phyloP scores from a whole-genome alignment of 2,888 invertebrate genomes.

The Drosophila incognita region DNA sequence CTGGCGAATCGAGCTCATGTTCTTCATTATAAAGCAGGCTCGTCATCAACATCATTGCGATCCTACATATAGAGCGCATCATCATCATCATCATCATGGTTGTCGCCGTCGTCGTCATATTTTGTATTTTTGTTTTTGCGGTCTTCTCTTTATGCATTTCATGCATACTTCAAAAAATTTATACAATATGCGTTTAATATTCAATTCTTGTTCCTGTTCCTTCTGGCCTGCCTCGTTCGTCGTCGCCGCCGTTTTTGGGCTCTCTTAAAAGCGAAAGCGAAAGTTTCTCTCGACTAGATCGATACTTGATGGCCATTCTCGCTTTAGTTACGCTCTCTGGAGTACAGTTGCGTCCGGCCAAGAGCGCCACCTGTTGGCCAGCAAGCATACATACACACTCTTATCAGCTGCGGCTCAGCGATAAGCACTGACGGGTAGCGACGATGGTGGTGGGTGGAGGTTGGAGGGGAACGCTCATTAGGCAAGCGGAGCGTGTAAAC shows the following conservation, averaged over 20 bases:
- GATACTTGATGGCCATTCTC: conserved; percentile 5
- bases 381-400: background rate
- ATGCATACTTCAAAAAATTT: conserved; percentile 64
- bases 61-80: conserved; percentile 23
- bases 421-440: conserved; percentile 13
- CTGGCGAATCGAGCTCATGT: conserved; percentile 71
- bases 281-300: conserved; percentile 42
- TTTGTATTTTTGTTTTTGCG: conserved; percentile 45
- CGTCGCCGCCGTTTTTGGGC: background rate
- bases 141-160: conserved; percentile 73
- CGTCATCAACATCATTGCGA: conserved; percentile 51
- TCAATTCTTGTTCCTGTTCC: conserved; percentile 66
- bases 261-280: conserved; percentile 36
- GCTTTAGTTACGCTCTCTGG: background rate
- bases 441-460: background rate
- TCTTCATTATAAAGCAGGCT: conserved; percentile 71
- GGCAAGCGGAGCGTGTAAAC: conserved; percentile 77
- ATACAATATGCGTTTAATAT: conserved; percentile 71
- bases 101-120: conserved; percentile 38
- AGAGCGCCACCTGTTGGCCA: conserved; percentile 38
- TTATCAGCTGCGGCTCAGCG: conserved; percentile 14
- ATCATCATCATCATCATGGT: conserved; percentile 33
- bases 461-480: conserved; percentile 55
- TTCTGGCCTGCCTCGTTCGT: conserved; percentile 14
- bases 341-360: conserved; percentile 41